Evolutionary conservation across 2,797 vertebrate genomes (phyloP).

Genomic region (Microchirus variegatus): DNA sequence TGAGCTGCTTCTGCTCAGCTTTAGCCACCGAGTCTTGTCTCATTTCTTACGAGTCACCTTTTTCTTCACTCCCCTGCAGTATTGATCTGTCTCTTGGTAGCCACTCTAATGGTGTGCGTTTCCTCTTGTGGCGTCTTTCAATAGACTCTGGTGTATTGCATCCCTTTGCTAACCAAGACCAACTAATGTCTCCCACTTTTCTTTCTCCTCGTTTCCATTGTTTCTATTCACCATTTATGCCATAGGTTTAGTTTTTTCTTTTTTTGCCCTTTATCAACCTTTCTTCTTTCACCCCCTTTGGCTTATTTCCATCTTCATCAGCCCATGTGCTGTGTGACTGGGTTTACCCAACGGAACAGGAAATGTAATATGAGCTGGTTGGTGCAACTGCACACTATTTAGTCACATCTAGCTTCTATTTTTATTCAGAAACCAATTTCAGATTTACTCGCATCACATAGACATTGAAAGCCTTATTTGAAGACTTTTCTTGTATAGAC

Average conservation of each 20-base stretch:
- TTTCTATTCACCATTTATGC: no score
- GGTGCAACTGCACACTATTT: conserved; percentile 3
- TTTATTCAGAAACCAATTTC: no score
- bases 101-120: no score
- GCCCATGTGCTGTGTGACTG: conserved; percentile 1
- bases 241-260: no score
- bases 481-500: no score
- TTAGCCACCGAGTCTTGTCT: no score
- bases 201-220: no score
- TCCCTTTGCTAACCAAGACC: conserved; percentile 3
- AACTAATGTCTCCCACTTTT: not conserved
- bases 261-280: no score
- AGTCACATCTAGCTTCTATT: not conserved
- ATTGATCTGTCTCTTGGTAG: not conserved
- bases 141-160: conserved; percentile 15
- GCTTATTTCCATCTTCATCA: conserved; percentile 7
- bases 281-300: not conserved
- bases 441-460: no score
- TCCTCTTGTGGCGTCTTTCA: not conserved
- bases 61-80: conserved; percentile 2
- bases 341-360: conserved; percentile 30
- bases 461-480: no score
- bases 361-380: conserved; percentile 11
- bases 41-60: not conserved
- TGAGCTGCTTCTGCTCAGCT: no score